A percentile compares a stretch with the other conserved stretches of the same genome.
These are phyloP conservation scores for Arctia plantaginis DNA, from an alignment of 2,888 invertebrate genomes.

Conservation along the genomic window DNA sequence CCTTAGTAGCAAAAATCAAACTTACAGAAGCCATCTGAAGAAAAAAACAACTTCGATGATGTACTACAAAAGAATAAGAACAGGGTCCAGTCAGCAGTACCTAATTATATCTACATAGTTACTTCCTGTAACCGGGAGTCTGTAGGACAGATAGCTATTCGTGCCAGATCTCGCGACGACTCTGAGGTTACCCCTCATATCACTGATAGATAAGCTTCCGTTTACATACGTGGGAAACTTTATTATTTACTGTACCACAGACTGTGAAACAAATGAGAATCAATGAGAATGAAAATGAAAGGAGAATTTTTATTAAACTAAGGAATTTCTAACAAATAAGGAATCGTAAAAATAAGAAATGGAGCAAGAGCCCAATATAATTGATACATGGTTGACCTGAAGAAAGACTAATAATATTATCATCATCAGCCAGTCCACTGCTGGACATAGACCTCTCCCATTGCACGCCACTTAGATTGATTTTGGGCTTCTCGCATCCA, in stretches of 20 bases:
- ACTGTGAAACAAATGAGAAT: slow-evolving; percentile 7
- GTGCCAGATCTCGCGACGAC: not conserved
- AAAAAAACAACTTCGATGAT: not conserved
- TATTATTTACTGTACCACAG: slow-evolving; percentile 1
- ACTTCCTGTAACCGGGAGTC: slow-evolving; percentile 2
- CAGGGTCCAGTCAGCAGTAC: not conserved
- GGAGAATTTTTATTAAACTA: too few relatives aligned
- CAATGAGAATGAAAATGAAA: too few relatives aligned
- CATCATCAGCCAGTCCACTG: too few relatives aligned
- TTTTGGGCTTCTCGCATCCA: too few relatives aligned
- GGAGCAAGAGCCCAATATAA: too few relatives aligned
- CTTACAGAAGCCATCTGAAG: not conserved
- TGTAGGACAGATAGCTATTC: not conserved
- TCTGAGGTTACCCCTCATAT: not conserved
- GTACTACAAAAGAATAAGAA: not conserved
- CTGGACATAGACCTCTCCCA: too few relatives aligned
- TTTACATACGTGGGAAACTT: not conserved
- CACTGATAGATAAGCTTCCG: slow-evolving; percentile 1
- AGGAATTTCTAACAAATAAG: too few relatives aligned
- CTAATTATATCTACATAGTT: not conserved
- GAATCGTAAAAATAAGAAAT: too few relatives aligned
- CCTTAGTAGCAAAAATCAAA: too few relatives aligned
- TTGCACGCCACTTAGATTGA: too few relatives aligned
- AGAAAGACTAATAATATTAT: too few relatives aligned
- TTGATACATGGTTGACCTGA: too few relatives aligned